Evolutionary conservation across 2,888 invertebrate species (phyloP).

Genomic region (Idaea dimidiata): DNA sequence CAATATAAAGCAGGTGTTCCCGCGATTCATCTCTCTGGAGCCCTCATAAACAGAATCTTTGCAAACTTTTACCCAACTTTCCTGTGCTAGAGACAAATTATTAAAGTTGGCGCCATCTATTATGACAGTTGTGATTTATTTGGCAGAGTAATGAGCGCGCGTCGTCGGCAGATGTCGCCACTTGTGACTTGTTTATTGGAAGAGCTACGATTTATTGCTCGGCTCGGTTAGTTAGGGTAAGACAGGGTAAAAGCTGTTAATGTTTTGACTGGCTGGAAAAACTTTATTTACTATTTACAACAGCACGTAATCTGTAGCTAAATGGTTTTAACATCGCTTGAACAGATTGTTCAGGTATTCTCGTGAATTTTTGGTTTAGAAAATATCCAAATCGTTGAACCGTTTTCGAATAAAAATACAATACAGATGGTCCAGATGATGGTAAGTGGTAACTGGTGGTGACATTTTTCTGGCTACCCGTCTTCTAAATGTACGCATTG

Average conservation of each 20-base stretch:
- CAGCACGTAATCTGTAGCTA: background rate
- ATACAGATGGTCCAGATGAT: too few relatives aligned
- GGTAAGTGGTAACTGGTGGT: too few relatives aligned
- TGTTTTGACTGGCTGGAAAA: background rate
- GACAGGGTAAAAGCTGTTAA: background rate
- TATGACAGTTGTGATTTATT: slow-evolving; percentile 65
- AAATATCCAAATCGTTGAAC: too few relatives aligned
- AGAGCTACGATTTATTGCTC: slow-evolving; percentile 64
- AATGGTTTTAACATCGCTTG: too few relatives aligned
- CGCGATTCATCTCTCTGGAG: background rate
- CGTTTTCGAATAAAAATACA: too few relatives aligned
- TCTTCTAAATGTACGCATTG: too few relatives aligned
- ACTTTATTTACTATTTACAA: background rate
- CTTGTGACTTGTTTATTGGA: slow-evolving; percentile 37
- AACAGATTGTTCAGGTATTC: too few relatives aligned
- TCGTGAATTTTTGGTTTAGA: too few relatives aligned
- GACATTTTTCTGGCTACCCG: too few relatives aligned
- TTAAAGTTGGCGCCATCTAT: slow-evolving; percentile 69
- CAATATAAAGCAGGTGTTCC: background rate
- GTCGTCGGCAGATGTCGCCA: slow-evolving; percentile 50
- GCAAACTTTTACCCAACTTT: slow-evolving; percentile 35
- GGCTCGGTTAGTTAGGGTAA: background rate
- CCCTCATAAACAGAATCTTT: slow-evolving; percentile 65
- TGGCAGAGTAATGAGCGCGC: slow-evolving; percentile 55
- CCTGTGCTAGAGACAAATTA: slow-evolving; percentile 49